Base-by-base conservation (phyloP, 2,888 invertebrate genomes). In the Malacosoma neustria region DNA sequence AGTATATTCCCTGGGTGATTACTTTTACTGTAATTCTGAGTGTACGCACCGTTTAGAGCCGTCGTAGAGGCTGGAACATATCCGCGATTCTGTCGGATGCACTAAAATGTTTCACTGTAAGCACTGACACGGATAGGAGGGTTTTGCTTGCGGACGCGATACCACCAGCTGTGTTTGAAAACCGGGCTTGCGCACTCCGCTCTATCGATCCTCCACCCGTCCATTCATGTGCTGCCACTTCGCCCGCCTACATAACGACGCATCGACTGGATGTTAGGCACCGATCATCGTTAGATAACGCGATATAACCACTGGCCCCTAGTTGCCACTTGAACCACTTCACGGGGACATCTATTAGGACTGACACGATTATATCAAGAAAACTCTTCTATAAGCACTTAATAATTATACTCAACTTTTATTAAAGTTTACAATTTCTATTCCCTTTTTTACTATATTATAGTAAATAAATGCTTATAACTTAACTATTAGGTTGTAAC, bases 271-370 rank as follows among this genome's bases (percentile, higher is more conserved):
- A 61, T 71, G 73, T 72, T 74, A 72, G 67, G 74, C 71, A 64
- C 63, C 72, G 77, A 82, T 79, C 79, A 76, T 67, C 71, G 69
- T 72, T 72, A 71, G 80, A 80, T 82, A 84, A 75, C 68, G 61
- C 61, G 57, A 66, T 80, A 81, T 81, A 76, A 72, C 54, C 60
- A 62, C 63, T 60, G 52, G 53, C 54, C 61, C 52, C 57, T 48
- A 62, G 64, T 67, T 57, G 41, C 58, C 65, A 67, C 70, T 74
- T 49, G 48, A 68, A 65, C 45, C 64, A 72, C 72, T 76, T 51
- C 56, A 63, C 57, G 54, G 41, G 48, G 53, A 62, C 61, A 59
- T 59, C 61, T 63, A 71, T 72, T 61, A 60, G 50, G 45, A 44
- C 46, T 51, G 46, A 54, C 51, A 40, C 51, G 53, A 57, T 65